Conservation (phyloP, 2,113 vertebrate species). For the Fregata magnificens region DNA sequence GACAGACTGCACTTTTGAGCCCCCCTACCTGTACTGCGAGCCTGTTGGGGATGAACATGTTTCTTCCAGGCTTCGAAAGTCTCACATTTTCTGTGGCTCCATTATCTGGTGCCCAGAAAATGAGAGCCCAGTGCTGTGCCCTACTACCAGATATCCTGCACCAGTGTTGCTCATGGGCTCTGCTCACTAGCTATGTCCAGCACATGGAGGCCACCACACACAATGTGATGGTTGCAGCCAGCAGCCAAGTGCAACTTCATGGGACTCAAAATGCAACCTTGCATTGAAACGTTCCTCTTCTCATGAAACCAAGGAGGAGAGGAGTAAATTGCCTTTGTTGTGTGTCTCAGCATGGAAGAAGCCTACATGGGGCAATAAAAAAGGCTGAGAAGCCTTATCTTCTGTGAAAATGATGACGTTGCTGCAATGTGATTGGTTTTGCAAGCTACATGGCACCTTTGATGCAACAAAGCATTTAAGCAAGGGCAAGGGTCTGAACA, state of each 20-base stretch:
- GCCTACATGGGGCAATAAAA: not conserved
- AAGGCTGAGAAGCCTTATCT: not conserved
- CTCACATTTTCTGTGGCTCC: not conserved
- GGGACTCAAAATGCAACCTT: not conserved
- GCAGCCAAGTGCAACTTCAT: not conserved
- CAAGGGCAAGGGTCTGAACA: not conserved
- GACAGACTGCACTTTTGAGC: not conserved
- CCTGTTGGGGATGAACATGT: not conserved
- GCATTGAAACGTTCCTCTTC: not conserved
- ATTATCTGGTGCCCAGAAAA: not conserved
- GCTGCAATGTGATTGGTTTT: not conserved
- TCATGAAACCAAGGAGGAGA: not conserved
- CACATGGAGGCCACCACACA: rapidly evolving
- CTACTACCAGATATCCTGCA: not conserved
- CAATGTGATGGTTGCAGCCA: rapidly evolving
- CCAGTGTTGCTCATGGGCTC: not conserved
- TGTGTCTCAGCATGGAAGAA: not conserved
- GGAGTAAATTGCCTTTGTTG: not conserved
- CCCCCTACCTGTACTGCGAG: too few relatives aligned
- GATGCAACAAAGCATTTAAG: not conserved
- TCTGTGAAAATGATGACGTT: not conserved
- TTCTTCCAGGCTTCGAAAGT: not conserved
- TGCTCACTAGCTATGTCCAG: not conserved
- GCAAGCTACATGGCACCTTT: not conserved
- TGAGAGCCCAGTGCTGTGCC: not conserved